A percentile compares a stretch with the other conserved stretches of the same genome.
phyloP scores from a whole-genome alignment of 2,797 vertebrate species.

The Danio jaintianensis region DNA sequence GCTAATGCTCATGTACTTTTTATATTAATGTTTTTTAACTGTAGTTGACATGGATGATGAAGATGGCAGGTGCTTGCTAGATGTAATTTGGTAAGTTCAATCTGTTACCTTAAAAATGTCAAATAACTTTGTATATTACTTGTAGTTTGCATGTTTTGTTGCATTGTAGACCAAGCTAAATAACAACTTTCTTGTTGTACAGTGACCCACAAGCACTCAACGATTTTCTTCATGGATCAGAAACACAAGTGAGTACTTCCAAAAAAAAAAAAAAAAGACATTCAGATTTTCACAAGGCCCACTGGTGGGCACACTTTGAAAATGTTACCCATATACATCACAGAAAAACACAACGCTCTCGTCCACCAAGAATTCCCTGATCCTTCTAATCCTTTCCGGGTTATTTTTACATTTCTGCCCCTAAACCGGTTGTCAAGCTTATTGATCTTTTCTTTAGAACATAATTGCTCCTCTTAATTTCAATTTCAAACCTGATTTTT shows the following conservation, averaged over 20 bases:
- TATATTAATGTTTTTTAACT: constrained; percentile 35
- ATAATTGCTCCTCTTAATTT: constrained; percentile 64
- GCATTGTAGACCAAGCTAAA: constrained; percentile 24
- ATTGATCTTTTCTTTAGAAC: constrained; percentile 59
- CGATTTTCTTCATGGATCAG: constrained; percentile 98
- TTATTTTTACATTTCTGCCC: constrained; percentile 37
- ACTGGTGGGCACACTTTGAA: constrained; percentile 11
- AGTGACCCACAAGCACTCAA: constrained; percentile 98
- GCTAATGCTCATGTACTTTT: not conserved
- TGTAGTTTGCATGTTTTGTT: not conserved
- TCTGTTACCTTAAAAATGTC: not conserved
- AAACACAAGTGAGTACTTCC: constrained; percentile 84
- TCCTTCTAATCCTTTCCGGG: constrained; percentile 53
- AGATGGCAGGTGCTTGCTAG: constrained; percentile 99
- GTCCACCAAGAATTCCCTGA: constrained; percentile 43
- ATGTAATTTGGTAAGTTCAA: constrained; percentile 95
- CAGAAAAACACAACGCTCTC: constrained; percentile 9
- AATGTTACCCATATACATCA: constrained; percentile 4
- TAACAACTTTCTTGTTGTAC: constrained; percentile 59
- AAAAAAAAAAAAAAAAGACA: not conserved
- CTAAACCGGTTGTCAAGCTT: constrained; percentile 56
- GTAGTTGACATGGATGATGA: constrained; percentile 99
- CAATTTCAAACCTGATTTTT: constrained; percentile 48
- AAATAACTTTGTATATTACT: not conserved
- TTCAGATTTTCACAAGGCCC: not conserved